Base-by-base conservation (phyloP, 2,888 invertebrate species). In the Stenoptilia bipunctidactyla region DNA sequence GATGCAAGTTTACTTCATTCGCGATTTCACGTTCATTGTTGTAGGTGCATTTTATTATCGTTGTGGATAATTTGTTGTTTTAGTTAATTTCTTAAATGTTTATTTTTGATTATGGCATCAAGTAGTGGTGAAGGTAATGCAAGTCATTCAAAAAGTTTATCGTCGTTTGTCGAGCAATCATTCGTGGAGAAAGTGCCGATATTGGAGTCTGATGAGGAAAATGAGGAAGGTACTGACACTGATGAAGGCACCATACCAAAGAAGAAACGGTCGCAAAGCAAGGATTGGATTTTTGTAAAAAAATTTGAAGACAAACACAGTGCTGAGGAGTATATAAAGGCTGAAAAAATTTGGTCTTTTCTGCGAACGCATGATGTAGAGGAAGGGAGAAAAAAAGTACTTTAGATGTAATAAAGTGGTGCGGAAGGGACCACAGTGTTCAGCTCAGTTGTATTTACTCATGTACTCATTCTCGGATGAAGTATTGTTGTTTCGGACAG, bases 121-220 rank as follows among this genome's bases (percentile, higher is more conserved):
- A 20, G 20, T 20, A 20, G 20, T 20, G 4, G 20, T 20, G 20
- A 20, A 20, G 20, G 8, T 20, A 8, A 20, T 20, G 8, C 20
- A 20, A 20, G 3, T 20, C 20, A 20, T 20, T 20, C 20, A 20
- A 20, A 20, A 20, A 20, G 20, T 20, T 20, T 20, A 20, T 20
- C 20, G 8, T 20, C 20, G 20, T 20, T 20, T 8, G 20, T 20
- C 3, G 3, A 20, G 20, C 20, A 20, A 20, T 20, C 38, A 36
- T 45, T 45, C 38, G 41, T 46, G 35, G 45, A 46, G 46, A 46
- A 40, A 46, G 42, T 46, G 42, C 41, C 46, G 37, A 40, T 43
- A 41, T 40, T 45, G 45, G 43, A 42, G 37, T 45, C 20, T 20
- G 20, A 20, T 20, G 4, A 20, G 20, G 20, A 20, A 20, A 20